Evolutionary conservation across 1,140 invertebrate genomes (phyloP).

Genomic region (Drosophila nikananu): DNA sequence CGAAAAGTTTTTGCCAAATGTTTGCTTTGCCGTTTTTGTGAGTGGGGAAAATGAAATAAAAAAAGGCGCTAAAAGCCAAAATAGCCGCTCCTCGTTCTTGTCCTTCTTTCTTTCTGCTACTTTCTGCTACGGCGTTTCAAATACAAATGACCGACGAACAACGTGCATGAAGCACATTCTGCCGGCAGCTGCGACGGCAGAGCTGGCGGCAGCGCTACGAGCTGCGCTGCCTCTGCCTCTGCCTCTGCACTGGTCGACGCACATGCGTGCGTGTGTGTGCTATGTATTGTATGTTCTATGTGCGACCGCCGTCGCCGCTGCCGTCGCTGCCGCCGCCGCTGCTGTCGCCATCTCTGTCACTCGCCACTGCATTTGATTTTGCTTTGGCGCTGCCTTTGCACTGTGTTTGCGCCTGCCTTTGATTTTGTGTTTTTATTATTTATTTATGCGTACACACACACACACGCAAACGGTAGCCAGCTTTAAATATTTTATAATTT

Average conservation of each 20-base stretch:
- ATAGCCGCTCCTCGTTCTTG: conserved; percentile 78
- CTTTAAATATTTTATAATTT: conserved; percentile 19
- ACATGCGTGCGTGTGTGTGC: conserved; percentile 51
- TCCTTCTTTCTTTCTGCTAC: conserved; percentile 82
- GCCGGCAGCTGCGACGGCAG: conserved; percentile 34
- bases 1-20: conserved; percentile 72
- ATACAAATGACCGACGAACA: conserved; percentile 79
- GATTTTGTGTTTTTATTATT: conserved; percentile 44
- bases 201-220: conserved; percentile 21
- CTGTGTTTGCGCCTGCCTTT: conserved; percentile 28
- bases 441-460: conserved; percentile 17
- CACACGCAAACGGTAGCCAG: neutral
- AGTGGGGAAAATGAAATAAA: conserved; percentile 80
- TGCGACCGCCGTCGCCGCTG: conserved; percentile 36
- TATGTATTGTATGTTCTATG: conserved; percentile 43
- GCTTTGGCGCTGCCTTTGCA: conserved; percentile 37
- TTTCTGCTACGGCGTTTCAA: conserved; percentile 83
- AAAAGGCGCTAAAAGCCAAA: conserved; percentile 84
- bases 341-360: conserved; percentile 32
- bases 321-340: conserved; percentile 5
- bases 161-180: conserved; percentile 71
- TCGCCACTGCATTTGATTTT: conserved; percentile 76
- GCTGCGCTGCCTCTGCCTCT: conserved; percentile 29
- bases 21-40: conserved; percentile 47
- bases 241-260: conserved; percentile 28